Evolutionary conservation across 30 jellyfish, hydroid and myxozoan species (phyloP), one percentile per base, ranked within the genome.

Genomic region (Catostylus mosaicus): DNA sequence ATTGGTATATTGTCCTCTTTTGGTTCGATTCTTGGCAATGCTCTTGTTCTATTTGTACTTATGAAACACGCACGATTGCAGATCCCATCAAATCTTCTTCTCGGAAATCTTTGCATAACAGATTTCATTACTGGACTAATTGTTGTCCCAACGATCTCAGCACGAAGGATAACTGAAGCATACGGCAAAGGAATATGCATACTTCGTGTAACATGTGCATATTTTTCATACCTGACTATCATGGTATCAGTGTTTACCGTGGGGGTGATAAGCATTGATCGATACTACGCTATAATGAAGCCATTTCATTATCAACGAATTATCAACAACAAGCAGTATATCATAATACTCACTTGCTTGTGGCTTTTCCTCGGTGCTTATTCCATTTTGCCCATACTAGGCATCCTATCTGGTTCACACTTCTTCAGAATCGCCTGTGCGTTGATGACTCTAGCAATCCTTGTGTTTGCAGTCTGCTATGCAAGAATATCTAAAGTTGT

Each of bases 151-250:
- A 64, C 82, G 1, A 48, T 64, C 22, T 47, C 82, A 3, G 80
- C 48, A 1, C 71, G 89, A 27, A 77, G 89, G 29, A 63, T 79
- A 11, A 79, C 82, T 1, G 89, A 79, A n/a, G 89, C 89, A 31
- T 79, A 63, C 61, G 89, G 82, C 67, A 32, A 31, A 7, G 82
- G 82, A 0, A 64, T 79, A 26, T 79, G 89, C 71, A 26, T 26
- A 66, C 30, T 79, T 3, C 89, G 89, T 31, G 70, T 65, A 29
- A 51, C 64, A 12, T 63, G 82, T 30, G 89, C 89, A 0, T 79
- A 79, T 63, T 79, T 79, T 47, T 79, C 82, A 29, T 64, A 66
- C 47, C 59, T 79, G 7, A 45, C 77, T 20, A 45, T 79, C 23
- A 65, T 63, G 45, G 47, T 47, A 22, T 79, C 89, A 5, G 38